phyloP scores from a whole-genome alignment of 2,113 vertebrate species.

The Etheostoma spectabile region DNA sequence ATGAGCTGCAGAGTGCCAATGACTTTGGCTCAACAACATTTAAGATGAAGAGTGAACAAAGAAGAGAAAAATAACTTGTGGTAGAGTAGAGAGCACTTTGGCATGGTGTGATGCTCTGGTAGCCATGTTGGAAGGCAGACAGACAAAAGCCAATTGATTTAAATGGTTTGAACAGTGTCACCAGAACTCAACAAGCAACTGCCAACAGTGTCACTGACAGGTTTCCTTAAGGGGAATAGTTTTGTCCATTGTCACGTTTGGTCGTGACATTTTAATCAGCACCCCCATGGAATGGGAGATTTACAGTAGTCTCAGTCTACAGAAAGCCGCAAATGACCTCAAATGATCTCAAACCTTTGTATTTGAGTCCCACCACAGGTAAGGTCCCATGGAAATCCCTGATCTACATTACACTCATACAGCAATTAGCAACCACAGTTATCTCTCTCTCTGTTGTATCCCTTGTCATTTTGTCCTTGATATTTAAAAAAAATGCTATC shows the following conservation, averaged over 20 bases:
- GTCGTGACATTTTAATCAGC: neutral
- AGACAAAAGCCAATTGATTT: neutral
- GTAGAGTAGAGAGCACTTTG: neutral
- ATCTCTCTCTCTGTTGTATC: no score
- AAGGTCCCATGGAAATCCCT: no score
- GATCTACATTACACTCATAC: no score
- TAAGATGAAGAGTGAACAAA: neutral
- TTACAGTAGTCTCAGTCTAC: neutral
- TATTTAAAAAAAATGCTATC: no score
- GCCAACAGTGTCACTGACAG: no score
- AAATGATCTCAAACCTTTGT: neutral
- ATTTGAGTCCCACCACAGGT: no score
- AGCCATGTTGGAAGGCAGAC: neutral
- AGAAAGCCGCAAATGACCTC: neutral
- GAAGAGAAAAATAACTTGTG: neutral
- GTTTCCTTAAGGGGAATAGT: neutral
- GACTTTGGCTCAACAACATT: conserved; percentile 8
- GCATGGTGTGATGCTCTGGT: neutral
- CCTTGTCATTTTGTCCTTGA: no score
- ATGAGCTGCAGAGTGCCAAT: conserved; percentile 8
- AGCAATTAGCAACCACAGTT: no score
- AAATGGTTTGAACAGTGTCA: neutral
- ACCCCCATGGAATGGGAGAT: neutral
- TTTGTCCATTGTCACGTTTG: neutral
- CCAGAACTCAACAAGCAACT: no score